These are phyloP conservation scores for Ciconia stormi DNA, from an alignment of 2,113 vertebrate genomes.

Conservation along the genomic window DNA sequence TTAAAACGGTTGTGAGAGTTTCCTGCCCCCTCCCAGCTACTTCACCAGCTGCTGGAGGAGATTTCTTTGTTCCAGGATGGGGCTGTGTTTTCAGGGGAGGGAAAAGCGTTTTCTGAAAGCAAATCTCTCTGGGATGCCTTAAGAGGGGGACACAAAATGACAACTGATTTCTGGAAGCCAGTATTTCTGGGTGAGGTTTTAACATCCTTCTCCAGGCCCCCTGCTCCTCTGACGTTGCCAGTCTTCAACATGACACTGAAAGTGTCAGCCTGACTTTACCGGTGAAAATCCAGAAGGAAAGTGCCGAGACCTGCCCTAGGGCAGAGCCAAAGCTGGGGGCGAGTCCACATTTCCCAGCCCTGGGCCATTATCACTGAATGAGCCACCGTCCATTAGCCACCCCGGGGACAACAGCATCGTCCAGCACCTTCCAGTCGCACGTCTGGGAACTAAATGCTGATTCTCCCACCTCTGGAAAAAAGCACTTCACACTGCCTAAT, in stretches of 20 bases:
- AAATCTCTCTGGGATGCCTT: background rate
- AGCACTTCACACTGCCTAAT: slow-evolving; percentile 23
- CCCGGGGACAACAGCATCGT: background rate
- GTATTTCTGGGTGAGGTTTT: background rate
- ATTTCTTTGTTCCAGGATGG: background rate
- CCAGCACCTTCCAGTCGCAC: background rate
- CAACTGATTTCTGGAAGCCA: background rate
- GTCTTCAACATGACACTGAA: background rate
- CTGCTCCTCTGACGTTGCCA: background rate
- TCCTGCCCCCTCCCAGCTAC: background rate
- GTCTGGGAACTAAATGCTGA: background rate
- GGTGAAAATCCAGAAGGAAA: background rate
- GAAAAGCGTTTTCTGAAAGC: background rate
- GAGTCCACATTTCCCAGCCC: background rate
- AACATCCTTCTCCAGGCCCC: background rate
- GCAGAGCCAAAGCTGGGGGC: background rate
- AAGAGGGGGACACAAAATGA: background rate
- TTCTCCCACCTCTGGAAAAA: slow-evolving; percentile 8
- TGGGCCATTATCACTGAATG: background rate
- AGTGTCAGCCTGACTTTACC: background rate
- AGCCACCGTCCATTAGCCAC: background rate
- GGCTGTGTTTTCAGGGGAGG: background rate
- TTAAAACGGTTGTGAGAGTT: background rate
- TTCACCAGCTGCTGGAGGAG: background rate
- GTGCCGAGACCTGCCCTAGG: background rate